phyloP scores from a whole-genome alignment of 64 coral and sea anemone species.

The Stichodactyla mertensii region DNA sequence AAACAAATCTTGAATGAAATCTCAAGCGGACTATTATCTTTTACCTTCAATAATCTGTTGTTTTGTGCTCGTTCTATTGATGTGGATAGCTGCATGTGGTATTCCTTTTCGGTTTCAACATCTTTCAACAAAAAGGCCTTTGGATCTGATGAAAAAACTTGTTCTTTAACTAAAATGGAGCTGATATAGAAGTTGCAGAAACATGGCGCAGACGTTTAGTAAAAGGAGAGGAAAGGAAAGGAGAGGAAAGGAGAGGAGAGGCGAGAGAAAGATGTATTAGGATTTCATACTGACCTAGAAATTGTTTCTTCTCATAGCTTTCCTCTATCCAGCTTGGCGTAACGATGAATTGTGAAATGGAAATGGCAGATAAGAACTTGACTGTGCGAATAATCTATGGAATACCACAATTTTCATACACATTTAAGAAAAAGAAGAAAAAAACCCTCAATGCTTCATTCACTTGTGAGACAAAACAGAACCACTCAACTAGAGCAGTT shows the following conservation, averaged over 20 bases:
- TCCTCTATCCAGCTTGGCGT: slow-evolving; percentile 77
- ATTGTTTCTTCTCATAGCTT: slow-evolving; percentile 43
- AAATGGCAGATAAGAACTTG: slow-evolving; percentile 82
- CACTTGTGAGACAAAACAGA: too few relatives aligned
- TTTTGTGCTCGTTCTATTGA: slow-evolving; percentile 72
- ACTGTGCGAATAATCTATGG: slow-evolving; percentile 81
- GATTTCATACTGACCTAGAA: slow-evolving; percentile 41
- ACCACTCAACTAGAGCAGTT: too few relatives aligned
- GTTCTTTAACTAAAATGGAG: not conserved
- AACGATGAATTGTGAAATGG: slow-evolving; percentile 54
- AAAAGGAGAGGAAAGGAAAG: not conserved
- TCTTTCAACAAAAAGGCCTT: slow-evolving; percentile 56
- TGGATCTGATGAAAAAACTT: slow-evolving; percentile 43
- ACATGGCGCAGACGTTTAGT: too few relatives aligned
- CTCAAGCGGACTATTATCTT: not conserved
- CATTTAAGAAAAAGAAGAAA: not conserved
- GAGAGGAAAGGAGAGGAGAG: not conserved
- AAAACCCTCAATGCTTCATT: not conserved
- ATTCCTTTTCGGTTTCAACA: slow-evolving; percentile 48
- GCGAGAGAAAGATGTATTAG: not conserved
- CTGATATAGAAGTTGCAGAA: not conserved
- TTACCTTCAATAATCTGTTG: slow-evolving; percentile 57
- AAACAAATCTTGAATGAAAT: not conserved
- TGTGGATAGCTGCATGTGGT: slow-evolving; percentile 52
- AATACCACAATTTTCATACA: not conserved